Evolutionary conservation across 2,113 vertebrate species (phyloP), one percentile per base, ranked within the genome.

Genomic region (Neodontobutis hainanensis): DNA sequence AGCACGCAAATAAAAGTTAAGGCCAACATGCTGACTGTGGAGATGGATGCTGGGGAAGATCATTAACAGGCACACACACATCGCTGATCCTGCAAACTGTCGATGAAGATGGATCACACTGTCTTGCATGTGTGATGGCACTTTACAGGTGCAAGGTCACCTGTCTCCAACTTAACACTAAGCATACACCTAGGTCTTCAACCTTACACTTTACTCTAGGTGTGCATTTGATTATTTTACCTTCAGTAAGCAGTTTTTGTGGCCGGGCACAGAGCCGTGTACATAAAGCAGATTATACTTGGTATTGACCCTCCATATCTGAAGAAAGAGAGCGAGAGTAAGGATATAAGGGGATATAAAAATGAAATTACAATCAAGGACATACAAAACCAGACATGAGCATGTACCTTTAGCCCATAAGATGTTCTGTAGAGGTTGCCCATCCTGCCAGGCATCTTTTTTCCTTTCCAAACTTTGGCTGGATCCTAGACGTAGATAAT

Each of bases 261-360:
- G 95, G 19, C 97, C 97, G 3, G 97, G 97, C 40, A 99, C 94
- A 27, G 94, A 95, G 0, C 97, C 97, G 59, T 97, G 87, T 12
- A 99, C 92, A 16, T 97, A 99, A 74, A 99, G 92, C 56, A 99
- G 89, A 60, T 98, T 94, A 60, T 92, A 84, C 74, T 94, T 97
- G 80, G 94, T 98, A 82, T 96, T 98, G 84, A 99, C 89, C 82
- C 96, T 94, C 97, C 96, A 99, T 19, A 99, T 91, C 97, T 99
- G 89, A 57, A 32, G 8, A 55, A n/a, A 66, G 42, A 36, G 34
- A 58, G 45, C 55, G 10, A 61, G 10, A 74, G 40, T 32, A 61
- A 8, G 72, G 11, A 57, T 49, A 71, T 65, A 38, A 68, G 48
- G 59, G 11, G 59, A 72, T 60, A 78, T 56, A 48, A 56, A 71